phyloP scores from a whole-genome alignment of 2,113 vertebrate species.

The Mohoua ochrocephala region DNA sequence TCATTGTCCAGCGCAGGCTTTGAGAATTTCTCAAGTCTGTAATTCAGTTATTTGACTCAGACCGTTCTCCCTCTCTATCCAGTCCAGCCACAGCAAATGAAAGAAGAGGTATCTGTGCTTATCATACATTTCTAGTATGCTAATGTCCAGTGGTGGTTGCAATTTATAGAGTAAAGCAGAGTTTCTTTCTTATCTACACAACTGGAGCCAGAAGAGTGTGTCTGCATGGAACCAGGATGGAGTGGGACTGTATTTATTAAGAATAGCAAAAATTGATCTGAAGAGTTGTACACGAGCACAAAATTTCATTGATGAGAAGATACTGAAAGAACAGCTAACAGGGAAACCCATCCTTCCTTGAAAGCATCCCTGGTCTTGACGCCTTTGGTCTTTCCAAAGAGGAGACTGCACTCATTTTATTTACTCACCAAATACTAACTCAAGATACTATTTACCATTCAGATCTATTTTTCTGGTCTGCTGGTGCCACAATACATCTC shows the following conservation, averaged over 20 bases:
- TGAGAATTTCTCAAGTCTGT: not conserved
- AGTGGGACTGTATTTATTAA: not conserved
- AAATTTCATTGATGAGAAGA: not conserved
- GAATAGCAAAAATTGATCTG: not conserved
- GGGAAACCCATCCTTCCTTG: not conserved
- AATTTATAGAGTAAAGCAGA: not conserved
- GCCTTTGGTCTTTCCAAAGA: not conserved
- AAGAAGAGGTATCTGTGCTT: not conserved
- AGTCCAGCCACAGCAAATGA: not conserved
- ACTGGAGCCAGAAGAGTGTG: not conserved
- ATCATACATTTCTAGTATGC: not conserved
- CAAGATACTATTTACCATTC: not conserved
- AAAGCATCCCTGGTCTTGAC: not conserved
- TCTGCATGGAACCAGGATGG: not conserved
- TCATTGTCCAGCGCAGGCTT: not conserved
- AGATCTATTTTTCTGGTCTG: not conserved
- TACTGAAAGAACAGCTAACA: not conserved
- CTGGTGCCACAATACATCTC: not conserved
- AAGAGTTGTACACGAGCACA: not conserved
- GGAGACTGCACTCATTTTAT: not conserved
- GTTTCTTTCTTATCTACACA: not conserved
- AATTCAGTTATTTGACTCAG: not conserved
- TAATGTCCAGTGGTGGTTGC: not conserved
- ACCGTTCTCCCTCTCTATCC: not conserved
- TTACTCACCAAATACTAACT: not conserved